phyloP scores from a whole-genome alignment of 2,113 vertebrate species.

The Onychorhynchus coronatus region DNA sequence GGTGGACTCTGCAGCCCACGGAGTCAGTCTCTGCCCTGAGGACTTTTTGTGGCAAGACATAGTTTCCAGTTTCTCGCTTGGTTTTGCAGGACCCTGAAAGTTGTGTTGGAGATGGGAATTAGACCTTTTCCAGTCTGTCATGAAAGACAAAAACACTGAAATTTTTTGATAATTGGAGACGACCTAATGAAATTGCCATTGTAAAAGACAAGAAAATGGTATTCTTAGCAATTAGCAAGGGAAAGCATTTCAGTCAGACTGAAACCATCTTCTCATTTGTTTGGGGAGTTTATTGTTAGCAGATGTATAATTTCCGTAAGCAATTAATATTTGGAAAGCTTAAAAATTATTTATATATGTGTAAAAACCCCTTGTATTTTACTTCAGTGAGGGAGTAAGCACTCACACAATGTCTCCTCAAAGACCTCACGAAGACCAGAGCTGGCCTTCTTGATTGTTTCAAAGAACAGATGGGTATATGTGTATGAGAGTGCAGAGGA shows the following conservation, averaged over 20 bases:
- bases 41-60: fast-evolving
- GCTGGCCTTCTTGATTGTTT: not conserved
- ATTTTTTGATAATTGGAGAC: not conserved
- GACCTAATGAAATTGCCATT: not conserved
- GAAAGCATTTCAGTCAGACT: constrained; percentile 6
- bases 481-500: not conserved
- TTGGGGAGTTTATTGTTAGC: constrained; percentile 9
- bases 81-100: not conserved
- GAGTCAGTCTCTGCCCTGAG: not conserved
- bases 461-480: not conserved
- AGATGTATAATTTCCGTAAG: constrained; percentile 12
- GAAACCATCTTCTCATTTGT: not conserved
- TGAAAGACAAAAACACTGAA: not conserved
- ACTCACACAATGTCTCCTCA: not conserved
- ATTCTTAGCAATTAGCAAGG: constrained; percentile 1
- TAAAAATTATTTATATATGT: not conserved
- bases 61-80: not conserved
- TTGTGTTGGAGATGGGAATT: not conserved
- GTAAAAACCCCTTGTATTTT: not conserved
- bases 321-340: constrained; percentile 42
- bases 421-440: not conserved
- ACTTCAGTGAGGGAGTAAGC: not conserved
- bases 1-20: not conserved
- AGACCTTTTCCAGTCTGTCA: not conserved
- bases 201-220: not conserved